A percentile compares a stretch with the other conserved stretches of the same genome.
Conservation (phyloP, 92 coral and sea anemone species). For the Siderastrea siderea region DNA sequence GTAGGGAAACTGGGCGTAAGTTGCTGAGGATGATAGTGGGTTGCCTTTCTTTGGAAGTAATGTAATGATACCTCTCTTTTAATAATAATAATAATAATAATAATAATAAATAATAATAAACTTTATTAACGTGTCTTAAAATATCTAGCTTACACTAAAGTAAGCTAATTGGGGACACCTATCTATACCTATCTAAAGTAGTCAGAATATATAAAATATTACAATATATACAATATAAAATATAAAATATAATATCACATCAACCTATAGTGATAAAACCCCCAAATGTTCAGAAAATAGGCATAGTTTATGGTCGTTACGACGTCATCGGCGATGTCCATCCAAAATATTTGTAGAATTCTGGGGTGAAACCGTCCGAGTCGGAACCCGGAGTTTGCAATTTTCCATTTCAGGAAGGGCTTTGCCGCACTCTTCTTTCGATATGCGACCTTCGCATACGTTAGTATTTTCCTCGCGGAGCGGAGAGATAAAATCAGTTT, state of each 20-base stretch:
- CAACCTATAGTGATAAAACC: too few relatives aligned
- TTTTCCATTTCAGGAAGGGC: neutral
- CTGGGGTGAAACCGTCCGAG: neutral
- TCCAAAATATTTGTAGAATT: slow-evolving; percentile 5
- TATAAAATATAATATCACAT: too few relatives aligned
- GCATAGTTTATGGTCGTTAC: neutral
- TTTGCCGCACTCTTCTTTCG: neutral
- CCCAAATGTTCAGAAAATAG: too few relatives aligned
- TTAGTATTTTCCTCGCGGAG: neutral
- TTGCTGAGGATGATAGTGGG: neutral
- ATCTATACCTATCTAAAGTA: too few relatives aligned
- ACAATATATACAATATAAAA: too few relatives aligned
- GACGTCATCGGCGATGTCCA: neutral
- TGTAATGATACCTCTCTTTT: neutral
- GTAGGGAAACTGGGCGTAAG: neutral
- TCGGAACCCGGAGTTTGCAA: neutral
- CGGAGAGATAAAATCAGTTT: neutral
- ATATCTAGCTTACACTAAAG: too few relatives aligned
- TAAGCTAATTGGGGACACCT: too few relatives aligned
- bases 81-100: too few relatives aligned
- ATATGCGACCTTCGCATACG: neutral
- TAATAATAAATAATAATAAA: too few relatives aligned
- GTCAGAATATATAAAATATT: too few relatives aligned
- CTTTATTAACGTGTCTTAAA: too few relatives aligned
- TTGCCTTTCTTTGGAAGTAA: neutral